Evolutionary conservation across 2,113 vertebrate genomes (phyloP), one percentile per base, ranked within the genome.

Genomic region (Melanerpes aurifrons): DNA sequence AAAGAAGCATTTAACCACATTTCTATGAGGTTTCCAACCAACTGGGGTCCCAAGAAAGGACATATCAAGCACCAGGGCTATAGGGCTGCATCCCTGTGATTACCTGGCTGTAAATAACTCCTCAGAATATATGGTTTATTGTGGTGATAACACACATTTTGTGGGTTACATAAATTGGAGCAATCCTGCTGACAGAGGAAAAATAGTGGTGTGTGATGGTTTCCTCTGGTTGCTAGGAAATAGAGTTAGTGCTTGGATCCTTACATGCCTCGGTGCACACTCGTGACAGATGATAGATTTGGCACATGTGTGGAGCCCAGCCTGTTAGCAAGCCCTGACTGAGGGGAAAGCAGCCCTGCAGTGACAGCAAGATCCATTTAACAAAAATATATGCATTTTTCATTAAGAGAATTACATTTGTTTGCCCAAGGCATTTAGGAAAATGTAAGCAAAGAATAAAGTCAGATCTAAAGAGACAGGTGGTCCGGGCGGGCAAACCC

Each of bases 211-310:
- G 87, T 92, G 87, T 86, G 83, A 93, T 95, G 94, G 90, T 95
- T 97, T 96, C 92, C 82, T 93, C 93, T 0, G 86, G 97, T 97
- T 97, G 96, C 97, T 98, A 97, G 97, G 97, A 97, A 98, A 97
- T 97, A 94, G 95, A 97, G 93, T 95, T 90, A 94, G 95, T 92
- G 94, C 96, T 85, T 31, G 74, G 95, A 94, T 94, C 94, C 95
- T 97, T 96, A 24, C 90, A 95, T 76, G 96, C 86, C 91, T 95
- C 31, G 21, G 45, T 94, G 95, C 95, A 90, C 96, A 76, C 93
- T 80, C 12, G 31, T 71, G 72, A 96, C 96, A 96, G 93, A 97
- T 97, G 97, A 97, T 82, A 12, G 96, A 89, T 95, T 94, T 85
- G 4, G 94, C 92, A 81, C 88, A 79, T 24, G 86, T 95, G 83